phyloP scores from a whole-genome alignment of 2,113 vertebrate genomes.

The Labrus mixtus region DNA sequence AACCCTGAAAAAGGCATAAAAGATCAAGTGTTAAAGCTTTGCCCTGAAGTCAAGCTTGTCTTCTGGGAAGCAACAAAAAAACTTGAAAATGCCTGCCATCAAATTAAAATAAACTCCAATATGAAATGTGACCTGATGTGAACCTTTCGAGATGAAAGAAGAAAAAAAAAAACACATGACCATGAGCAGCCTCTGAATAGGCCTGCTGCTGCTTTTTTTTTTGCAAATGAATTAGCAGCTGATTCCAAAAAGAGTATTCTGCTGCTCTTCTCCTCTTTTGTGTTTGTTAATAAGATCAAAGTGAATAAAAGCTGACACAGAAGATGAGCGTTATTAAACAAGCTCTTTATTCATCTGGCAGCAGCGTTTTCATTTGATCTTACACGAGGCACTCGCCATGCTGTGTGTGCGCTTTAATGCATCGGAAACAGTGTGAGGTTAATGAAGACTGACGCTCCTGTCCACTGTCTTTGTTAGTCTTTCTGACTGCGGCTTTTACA shows the following conservation, averaged over 20 bases:
- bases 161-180: conserved; percentile 56
- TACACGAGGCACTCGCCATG: conserved; percentile 64
- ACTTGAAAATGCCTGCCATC: conserved; percentile 24
- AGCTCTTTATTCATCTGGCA: conserved; percentile 80
- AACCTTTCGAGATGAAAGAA: conserved; percentile 47
- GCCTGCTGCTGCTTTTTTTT: conserved; percentile 29
- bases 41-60: conserved; percentile 31
- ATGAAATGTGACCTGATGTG: conserved; percentile 57
- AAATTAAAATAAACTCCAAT: conserved; percentile 36
- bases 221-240: conserved; percentile 59
- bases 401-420: conserved; percentile 71
- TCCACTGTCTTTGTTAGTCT: conserved; percentile 72
- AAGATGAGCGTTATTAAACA: conserved; percentile 75
- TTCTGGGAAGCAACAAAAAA: conserved; percentile 32
- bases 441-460: conserved; percentile 77
- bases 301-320: conserved; percentile 83
- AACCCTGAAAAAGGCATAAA: conserved; percentile 12
- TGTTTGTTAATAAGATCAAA: conserved; percentile 82
- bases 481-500: conserved; percentile 76
- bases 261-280: conserved; percentile 66
- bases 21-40: conserved; percentile 24
- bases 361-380: conserved; percentile 81
- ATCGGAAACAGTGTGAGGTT: conserved; percentile 73
- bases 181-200: conserved; percentile 58
- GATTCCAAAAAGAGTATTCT: conserved; percentile 58